Percentiles rank a stretch among this genome's conserved stretches.
phyloP scores from a whole-genome alignment of 2,113 vertebrate species.

The Rutilus rutilus region DNA sequence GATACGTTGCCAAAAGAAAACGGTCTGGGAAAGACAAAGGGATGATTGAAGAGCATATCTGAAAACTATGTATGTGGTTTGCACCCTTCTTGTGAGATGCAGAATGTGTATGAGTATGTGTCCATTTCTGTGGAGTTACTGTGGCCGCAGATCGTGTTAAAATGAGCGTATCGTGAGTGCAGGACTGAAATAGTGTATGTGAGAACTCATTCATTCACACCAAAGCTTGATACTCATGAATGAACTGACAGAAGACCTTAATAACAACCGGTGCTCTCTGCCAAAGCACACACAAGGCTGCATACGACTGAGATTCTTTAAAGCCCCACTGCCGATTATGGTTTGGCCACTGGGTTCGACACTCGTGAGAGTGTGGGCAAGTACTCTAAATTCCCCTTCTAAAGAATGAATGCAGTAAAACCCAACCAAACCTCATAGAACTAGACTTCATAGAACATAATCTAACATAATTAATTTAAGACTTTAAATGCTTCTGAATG shows the following conservation, averaged over 20 bases:
- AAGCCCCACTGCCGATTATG: conserved; percentile 31
- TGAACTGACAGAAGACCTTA: conserved; percentile 32
- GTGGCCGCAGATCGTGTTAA: neutral
- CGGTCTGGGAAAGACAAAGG: neutral
- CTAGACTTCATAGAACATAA: neutral
- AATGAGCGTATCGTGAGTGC: conserved; percentile 16
- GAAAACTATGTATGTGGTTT: conserved; percentile 15
- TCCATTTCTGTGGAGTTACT: neutral
- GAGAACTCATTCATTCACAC: conserved; percentile 51
- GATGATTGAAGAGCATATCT: neutral
- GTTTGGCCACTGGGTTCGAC: conserved; percentile 34
- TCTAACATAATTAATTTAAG: conserved; percentile 23
- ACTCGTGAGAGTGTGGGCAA: conserved; percentile 22
- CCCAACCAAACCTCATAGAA: neutral
- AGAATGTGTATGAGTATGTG: neutral
- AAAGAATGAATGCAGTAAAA: conserved; percentile 13
- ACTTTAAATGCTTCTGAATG: conserved; percentile 25
- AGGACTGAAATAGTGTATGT: conserved; percentile 24
- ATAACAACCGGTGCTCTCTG: conserved; percentile 31
- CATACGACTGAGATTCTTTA: conserved; percentile 38
- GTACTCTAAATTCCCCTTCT: neutral
- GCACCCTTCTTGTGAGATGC: neutral
- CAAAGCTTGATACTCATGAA: conserved; percentile 42
- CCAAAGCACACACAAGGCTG: conserved; percentile 53
- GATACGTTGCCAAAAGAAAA: neutral